Base-by-base conservation (phyloP, 2,888 invertebrate species). In the Nemotelus pantherinus region DNA sequence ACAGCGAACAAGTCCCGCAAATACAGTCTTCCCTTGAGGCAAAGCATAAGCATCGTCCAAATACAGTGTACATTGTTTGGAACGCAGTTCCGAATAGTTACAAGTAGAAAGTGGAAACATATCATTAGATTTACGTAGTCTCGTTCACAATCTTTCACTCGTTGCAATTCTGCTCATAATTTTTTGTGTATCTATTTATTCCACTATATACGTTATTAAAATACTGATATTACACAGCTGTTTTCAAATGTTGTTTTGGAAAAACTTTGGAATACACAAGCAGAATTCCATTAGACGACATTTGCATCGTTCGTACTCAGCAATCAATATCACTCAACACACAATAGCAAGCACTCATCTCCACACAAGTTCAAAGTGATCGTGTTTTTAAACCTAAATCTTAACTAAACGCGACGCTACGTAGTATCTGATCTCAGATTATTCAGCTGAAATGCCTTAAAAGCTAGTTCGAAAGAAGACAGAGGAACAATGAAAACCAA, bases 301-400 rank as follows among this genome's bases (percentile, higher is more conserved):
- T 67, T 70, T 75, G 44, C 60, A 41, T 43, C 71, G 79, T 48
- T 70, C 74, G 79, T 58, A 55, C 76, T 7, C 63, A 44, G 7
- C 79, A 79, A 10, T 67, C 45, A 53, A 4, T 55, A 43, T 44
- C 45, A 5, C 48, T 25, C 25, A 25, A 25, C 25, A 25, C 25
- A 25, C 25, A 25, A 25, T 25, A 25, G 25, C 9, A 58, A 44
- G 5, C 72, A 9, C 9, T 3, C 72, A 72, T 43, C 0, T 9
- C 72, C 63, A 65, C 58, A 65, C 53, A 67, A 43, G 48, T 81
- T 80, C 82, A 82, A 82, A 81, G 82, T 81, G 81, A 82, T 81
- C 81, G 60, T 25, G 48, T 7, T 67, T 43, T 67, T 64, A 43
- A 57, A 72, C 70, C 68, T 53, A 78, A 44, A 39, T 25, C 6